A percentile compares a stretch with the other conserved stretches of the same genome.
Evolutionary conservation across 2,888 invertebrate genomes (phyloP).

Genomic region (Nomada fabriciana): DNA sequence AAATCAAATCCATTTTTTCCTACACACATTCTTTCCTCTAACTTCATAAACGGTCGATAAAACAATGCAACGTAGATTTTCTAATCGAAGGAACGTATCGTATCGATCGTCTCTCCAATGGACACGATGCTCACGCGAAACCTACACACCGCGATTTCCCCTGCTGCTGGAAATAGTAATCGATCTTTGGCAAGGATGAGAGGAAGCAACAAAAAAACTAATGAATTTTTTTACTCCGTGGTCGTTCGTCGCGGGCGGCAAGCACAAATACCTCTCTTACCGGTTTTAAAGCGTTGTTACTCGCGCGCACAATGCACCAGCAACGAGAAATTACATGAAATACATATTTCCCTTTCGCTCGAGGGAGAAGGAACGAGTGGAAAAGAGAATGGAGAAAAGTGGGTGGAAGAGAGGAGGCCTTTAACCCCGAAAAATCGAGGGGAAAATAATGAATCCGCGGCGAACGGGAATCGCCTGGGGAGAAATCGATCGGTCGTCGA

Average conservation of each 20-base stretch:
- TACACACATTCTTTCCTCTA: neutral
- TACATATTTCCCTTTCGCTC: conserved; percentile 29
- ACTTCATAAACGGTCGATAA: neutral
- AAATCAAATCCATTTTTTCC: too few relatives aligned
- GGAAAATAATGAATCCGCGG: conserved; percentile 37
- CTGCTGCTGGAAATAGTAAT: conserved; percentile 29
- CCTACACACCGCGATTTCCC: conserved; percentile 19
- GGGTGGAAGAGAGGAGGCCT: neutral
- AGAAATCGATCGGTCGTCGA: conserved; percentile 32
- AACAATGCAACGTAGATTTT: neutral
- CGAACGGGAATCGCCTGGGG: conserved; percentile 28
- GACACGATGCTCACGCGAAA: neutral
- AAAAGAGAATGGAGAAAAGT: neutral
- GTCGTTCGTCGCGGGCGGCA: conserved; percentile 35
- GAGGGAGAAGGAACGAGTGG: neutral
- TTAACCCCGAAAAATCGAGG: conserved; percentile 44
- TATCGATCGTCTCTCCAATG: neutral
- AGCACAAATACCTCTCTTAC: conserved; percentile 37
- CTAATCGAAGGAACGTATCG: conserved; percentile 2
- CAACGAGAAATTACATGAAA: conserved; percentile 38
- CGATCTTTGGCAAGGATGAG: conserved; percentile 7
- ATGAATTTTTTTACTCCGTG: conserved; percentile 42
- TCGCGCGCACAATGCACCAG: conserved; percentile 24
- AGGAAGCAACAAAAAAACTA: conserved; percentile 8
- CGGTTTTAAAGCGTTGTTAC: conserved; percentile 36